Percentiles rank a stretch among this genome's conserved stretches.
These are phyloP conservation scores for Schizaphis graminum DNA, from an alignment of 2,888 invertebrate species.

Conservation along the genomic window DNA sequence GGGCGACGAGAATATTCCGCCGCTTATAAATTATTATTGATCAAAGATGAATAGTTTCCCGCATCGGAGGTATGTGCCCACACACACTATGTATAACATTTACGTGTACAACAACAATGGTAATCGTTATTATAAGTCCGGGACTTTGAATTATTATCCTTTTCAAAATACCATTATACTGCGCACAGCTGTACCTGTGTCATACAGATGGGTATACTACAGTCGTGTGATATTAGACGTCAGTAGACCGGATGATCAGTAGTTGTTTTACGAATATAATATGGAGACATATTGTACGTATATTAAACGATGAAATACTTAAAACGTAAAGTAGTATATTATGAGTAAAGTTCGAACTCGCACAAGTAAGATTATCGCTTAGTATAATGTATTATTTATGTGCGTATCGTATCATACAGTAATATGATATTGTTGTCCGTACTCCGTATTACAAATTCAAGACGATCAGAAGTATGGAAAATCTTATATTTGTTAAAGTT, in stretches of 20 bases:
- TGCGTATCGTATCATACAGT: background rate
- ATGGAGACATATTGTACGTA: background rate
- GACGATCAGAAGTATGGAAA: background rate
- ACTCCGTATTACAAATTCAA: background rate
- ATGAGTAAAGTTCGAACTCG: background rate
- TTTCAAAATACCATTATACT: conserved; percentile 1
- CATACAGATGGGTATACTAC: background rate
- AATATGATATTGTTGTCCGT: background rate
- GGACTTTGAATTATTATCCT: conserved; percentile 47
- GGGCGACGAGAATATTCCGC: background rate
- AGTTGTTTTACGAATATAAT: background rate
- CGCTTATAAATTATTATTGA: conserved; percentile 47
- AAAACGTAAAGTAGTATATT: background rate
- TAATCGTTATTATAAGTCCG: conserved; percentile 44
- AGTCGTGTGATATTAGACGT: background rate
- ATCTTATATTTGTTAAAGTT: background rate
- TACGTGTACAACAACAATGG: conserved; percentile 26
- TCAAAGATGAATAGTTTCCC: conserved; percentile 45
- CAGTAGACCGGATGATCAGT: background rate
- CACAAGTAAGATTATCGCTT: background rate
- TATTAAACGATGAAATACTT: background rate
- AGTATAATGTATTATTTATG: background rate
- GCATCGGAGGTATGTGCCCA: conserved; percentile 36
- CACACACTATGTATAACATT: conserved; percentile 10
- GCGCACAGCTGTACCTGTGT: background rate